Evolutionary conservation across 1,140 invertebrate genomes (phyloP).

Genomic region (Aleiodes sp.): DNA sequence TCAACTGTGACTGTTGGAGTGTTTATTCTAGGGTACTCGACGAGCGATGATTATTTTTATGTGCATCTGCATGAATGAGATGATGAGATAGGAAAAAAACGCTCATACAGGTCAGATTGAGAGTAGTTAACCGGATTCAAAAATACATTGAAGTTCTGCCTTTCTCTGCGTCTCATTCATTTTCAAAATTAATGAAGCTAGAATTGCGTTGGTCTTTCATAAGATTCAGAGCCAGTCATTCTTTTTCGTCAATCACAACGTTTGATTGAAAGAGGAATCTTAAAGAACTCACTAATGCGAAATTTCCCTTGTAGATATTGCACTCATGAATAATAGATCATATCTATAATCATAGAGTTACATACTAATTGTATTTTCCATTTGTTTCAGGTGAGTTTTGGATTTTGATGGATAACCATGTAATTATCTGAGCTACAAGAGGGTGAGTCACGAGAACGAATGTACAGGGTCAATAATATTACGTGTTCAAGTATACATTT

Average conservation of each 20-base stretch:
- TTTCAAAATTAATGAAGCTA: too few relatives aligned
- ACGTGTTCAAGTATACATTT: neutral
- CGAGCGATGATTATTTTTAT: neutral
- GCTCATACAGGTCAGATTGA: too few relatives aligned
- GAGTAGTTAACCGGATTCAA: too few relatives aligned
- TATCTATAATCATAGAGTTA: neutral
- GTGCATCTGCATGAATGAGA: neutral
- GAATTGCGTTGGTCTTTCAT: too few relatives aligned
- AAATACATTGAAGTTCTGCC: too few relatives aligned
- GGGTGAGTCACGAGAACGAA: neutral
- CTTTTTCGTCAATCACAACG: too few relatives aligned
- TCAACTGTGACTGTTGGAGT: neutral
- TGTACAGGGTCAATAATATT: slow-evolving; percentile 31
- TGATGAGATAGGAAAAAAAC: too few relatives aligned
- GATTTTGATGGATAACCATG: neutral
- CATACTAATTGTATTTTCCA: slow-evolving; percentile 6
- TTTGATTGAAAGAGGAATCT: too few relatives aligned
- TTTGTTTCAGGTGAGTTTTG: slow-evolving; percentile 19
- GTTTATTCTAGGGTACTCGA: neutral
- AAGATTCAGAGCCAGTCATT: too few relatives aligned
- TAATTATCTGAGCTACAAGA: neutral
- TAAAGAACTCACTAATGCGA: neutral
- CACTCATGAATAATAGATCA: neutral
- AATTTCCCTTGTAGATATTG: neutral
- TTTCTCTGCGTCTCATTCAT: too few relatives aligned